Evolutionary conservation across 2,113 vertebrate species (phyloP).

Genomic region (Cranoglanis bouderius): DNA sequence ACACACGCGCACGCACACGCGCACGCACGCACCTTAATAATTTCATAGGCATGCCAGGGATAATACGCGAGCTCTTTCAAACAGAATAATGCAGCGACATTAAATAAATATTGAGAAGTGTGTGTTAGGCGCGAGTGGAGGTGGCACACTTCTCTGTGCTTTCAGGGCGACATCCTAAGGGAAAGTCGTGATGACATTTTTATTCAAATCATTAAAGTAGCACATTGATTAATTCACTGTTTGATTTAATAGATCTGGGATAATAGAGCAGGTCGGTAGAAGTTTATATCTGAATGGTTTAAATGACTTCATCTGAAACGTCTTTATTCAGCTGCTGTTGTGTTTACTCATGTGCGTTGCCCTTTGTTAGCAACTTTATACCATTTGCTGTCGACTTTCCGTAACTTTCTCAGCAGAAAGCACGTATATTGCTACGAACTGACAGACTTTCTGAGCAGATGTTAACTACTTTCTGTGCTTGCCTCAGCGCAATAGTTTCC

Average conservation of each 20-base stretch:
- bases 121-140: constrained; percentile 14
- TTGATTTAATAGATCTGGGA: not conserved
- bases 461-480: constrained; percentile 6
- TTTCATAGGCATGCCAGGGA: constrained; percentile 25
- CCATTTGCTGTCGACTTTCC: not conserved
- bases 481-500: constrained; percentile 5
- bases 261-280: too few relatives aligned
- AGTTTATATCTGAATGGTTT: not conserved
- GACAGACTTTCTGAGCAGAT: constrained; percentile 18
- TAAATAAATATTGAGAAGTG: constrained; percentile 46
- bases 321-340: too few relatives aligned
- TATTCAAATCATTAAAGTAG: not conserved
- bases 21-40: constrained; percentile 25
- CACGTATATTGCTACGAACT: not conserved
- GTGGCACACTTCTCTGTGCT: not conserved
- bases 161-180: not conserved
- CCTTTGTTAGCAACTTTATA: not conserved
- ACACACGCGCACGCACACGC: not conserved
- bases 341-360: not conserved
- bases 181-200: not conserved
- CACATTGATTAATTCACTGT: not conserved
- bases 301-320: not conserved
- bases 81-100: constrained; percentile 52
- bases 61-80: constrained; percentile 29
- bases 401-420: not conserved